phyloP scores from a whole-genome alignment of 2,113 vertebrate genomes.

The Pipa parva region DNA sequence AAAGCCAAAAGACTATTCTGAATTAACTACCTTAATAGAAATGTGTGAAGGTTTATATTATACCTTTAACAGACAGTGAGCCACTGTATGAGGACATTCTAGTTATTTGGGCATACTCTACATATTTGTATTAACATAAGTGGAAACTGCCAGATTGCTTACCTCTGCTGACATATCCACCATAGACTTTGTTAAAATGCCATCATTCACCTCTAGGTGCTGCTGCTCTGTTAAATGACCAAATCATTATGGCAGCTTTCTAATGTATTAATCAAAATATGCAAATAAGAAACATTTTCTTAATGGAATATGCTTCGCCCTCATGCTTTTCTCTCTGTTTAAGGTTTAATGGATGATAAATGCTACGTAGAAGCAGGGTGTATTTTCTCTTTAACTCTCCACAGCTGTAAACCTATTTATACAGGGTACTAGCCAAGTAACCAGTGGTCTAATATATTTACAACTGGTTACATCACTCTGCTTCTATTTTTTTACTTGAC shows the following conservation, averaged over 20 bases:
- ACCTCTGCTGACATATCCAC: too few species aligned
- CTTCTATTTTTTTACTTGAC: background rate
- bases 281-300: background rate
- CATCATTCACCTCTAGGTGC: background rate
- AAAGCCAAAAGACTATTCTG: too few species aligned
- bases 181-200: too few species aligned
- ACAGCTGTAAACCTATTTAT: background rate
- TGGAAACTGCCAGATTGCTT: too few species aligned
- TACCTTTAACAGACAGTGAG: too few species aligned
- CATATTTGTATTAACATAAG: too few species aligned
- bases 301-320: background rate
- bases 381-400: background rate
- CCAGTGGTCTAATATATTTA: background rate
- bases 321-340: background rate
- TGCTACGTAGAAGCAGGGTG: background rate
- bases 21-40: too few species aligned
- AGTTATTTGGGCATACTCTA: too few species aligned
- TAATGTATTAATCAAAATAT: background rate
- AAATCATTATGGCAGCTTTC: background rate
- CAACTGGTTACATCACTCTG: background rate
- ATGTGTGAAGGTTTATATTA: too few species aligned
- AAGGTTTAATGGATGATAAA: background rate
- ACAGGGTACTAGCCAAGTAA: background rate
- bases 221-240: background rate
- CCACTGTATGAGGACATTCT: too few species aligned